phyloP scores from a whole-genome alignment of 1,140 invertebrate species.

The Drosophila insularis region DNA sequence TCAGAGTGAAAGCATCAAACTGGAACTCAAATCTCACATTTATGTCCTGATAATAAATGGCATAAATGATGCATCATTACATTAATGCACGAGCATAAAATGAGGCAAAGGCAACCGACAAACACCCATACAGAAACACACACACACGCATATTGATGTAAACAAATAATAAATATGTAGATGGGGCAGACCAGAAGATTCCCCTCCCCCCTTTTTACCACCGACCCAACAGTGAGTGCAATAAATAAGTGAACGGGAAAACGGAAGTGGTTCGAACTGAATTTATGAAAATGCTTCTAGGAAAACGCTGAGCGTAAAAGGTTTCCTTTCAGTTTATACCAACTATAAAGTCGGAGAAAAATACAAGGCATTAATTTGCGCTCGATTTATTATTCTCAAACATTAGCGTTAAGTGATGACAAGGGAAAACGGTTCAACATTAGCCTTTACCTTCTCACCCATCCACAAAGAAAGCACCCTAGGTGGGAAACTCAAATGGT shows the following conservation, averaged over 20 bases:
- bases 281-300: constrained; percentile 3
- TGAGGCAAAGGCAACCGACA: constrained; percentile 10
- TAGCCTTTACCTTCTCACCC: no score
- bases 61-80: constrained; percentile 80
- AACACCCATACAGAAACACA: constrained; percentile 33
- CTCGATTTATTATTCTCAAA: neutral
- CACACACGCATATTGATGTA: constrained; percentile 21
- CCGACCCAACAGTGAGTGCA: constrained; percentile 21
- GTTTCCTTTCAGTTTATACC: neutral
- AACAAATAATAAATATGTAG: constrained; percentile 63
- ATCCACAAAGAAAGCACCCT: no score
- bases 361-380: neutral
- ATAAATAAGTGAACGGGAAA: constrained; percentile 19
- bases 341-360: neutral
- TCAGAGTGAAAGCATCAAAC: constrained; percentile 3
- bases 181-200: constrained; percentile 31
- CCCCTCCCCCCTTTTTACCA: neutral
- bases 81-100: constrained; percentile 74
- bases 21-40: constrained; percentile 64
- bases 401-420: no score
- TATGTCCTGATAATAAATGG: constrained; percentile 76
- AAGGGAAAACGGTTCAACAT: no score
- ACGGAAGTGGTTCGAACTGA: constrained; percentile 31
- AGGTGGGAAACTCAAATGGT: no score
- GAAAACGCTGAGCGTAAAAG: neutral